phyloP scores from a whole-genome alignment of 2,888 invertebrate species.

The Epinotia demarniana region DNA sequence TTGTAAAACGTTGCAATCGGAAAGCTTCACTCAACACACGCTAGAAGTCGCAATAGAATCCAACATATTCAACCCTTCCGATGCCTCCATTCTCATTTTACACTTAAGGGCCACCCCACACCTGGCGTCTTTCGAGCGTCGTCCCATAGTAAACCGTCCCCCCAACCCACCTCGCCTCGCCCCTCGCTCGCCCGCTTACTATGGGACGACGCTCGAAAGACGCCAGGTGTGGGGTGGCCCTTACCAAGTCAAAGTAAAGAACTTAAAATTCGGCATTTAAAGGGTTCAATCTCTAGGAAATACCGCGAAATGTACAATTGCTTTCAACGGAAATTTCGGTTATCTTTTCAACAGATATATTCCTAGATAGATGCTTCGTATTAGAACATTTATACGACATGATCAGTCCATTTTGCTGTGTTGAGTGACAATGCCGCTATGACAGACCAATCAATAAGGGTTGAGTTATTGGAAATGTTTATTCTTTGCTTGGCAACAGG shows the following conservation, averaged over 20 bases:
- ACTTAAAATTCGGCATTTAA: not conserved
- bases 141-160: no score
- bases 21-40: not conserved
- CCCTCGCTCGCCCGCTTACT: no score
- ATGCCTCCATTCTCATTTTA: not conserved
- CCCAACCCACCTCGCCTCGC: no score
- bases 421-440: slow-evolving; percentile 5
- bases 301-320: not conserved
- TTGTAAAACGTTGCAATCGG: slow-evolving; percentile 15
- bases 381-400: not conserved
- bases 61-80: not conserved
- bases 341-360: not conserved
- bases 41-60: not conserved
- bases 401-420: not conserved
- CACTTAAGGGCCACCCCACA: no score
- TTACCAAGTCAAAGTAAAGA: not conserved
- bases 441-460: slow-evolving; percentile 6
- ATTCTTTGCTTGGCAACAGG: not conserved
- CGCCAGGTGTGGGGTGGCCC: no score
- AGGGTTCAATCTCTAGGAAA: not conserved
- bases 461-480: not conserved
- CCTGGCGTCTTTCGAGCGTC: no score
- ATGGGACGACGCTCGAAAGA: no score
- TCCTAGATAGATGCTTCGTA: not conserved
- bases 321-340: not conserved